Conservation (phyloP, 2,113 vertebrate genomes). For the Prionailurus bengalensis region DNA sequence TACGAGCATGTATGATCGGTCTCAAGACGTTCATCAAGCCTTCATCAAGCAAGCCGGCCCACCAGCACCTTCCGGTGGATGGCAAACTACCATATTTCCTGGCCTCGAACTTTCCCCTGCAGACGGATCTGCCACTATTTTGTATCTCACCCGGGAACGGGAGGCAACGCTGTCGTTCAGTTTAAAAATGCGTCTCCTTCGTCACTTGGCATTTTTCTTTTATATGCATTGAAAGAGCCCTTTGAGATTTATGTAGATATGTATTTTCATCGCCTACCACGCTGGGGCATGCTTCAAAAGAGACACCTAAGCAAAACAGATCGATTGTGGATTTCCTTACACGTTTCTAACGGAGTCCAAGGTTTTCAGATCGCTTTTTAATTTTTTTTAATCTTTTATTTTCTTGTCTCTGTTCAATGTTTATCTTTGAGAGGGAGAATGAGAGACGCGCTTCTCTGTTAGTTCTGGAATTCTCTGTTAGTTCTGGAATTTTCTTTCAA, state of each 20-base stretch:
- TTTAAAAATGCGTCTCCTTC: fast-evolving
- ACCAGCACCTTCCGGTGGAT: neutral
- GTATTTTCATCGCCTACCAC: neutral
- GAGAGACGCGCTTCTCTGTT: no score
- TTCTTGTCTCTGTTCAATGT: no score
- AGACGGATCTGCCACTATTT: fast-evolving
- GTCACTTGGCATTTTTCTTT: neutral
- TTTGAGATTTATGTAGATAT: no score
- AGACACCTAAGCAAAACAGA: neutral
- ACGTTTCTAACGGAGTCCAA: neutral
- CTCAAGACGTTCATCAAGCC: neutral
- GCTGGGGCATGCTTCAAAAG: neutral
- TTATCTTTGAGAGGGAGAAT: no score
- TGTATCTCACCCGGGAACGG: fast-evolving
- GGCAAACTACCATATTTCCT: fast-evolving
- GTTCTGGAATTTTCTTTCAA: neutral
- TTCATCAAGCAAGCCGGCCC: neutral
- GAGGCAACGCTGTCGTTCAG: fast-evolving
- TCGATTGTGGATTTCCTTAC: neutral
- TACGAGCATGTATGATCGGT: neutral
- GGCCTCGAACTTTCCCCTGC: neutral
- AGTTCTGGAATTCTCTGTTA: neutral
- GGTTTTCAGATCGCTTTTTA: neutral
- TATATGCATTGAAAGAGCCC: neutral
- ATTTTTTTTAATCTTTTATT: neutral